These are phyloP conservation scores for Nasonia oneida DNA, from an alignment of 2,888 invertebrate species.

Conservation along the genomic window DNA sequence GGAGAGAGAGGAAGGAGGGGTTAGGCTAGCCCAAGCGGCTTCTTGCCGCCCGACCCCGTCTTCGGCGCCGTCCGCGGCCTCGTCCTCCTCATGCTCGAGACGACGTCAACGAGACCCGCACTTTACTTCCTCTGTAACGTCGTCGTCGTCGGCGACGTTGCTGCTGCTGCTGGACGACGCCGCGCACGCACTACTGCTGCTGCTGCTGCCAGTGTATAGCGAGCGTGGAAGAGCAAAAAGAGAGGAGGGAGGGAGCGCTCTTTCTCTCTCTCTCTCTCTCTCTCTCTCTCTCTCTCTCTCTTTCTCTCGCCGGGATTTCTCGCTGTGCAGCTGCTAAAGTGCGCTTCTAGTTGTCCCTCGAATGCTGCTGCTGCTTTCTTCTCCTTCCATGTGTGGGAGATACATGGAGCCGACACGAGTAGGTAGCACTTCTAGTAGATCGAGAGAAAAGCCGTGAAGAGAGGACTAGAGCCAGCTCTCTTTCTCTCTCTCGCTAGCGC, in stretches of 20 bases:
- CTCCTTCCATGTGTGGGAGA: background rate
- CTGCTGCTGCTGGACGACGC: background rate
- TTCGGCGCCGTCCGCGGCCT: constrained; percentile 66
- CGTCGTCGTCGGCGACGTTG: background rate
- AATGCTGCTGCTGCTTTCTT: background rate
- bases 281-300: background rate
- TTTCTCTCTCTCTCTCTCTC: background rate
- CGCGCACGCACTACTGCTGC: background rate
- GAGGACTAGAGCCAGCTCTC: no score
- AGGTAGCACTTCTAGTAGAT: constrained; percentile 3
- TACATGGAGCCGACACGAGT: background rate
- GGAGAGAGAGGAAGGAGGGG: constrained; percentile 10
- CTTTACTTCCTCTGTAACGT: background rate
- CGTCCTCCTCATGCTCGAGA: constrained; percentile 23
- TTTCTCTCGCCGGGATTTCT: constrained; percentile 1
- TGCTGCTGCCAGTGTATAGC: background rate
- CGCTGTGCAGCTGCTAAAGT: background rate
- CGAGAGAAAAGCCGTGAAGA: background rate
- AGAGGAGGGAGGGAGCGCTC: background rate
- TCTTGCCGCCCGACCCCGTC: constrained; percentile 56
- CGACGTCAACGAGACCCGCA: background rate
- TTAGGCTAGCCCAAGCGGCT: constrained; percentile 32
- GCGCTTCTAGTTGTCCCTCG: background rate
- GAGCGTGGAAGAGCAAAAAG: background rate
- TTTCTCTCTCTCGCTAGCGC: background rate